These are phyloP conservation scores for Orthosia gracilis DNA, from an alignment of 2,888 invertebrate species.

Conservation along the genomic window DNA sequence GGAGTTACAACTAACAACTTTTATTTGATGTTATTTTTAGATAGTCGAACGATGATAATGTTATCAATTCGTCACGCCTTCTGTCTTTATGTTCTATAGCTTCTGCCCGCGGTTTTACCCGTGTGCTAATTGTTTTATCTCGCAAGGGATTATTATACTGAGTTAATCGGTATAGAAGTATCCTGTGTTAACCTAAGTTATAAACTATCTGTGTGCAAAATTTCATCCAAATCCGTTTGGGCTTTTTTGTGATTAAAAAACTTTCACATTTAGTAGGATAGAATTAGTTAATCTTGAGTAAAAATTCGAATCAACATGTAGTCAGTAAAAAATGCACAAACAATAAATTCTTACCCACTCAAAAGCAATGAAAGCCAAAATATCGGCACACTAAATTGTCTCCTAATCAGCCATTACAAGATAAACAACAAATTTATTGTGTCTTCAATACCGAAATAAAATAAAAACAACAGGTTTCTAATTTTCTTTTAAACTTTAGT, in stretches of 20 bases:
- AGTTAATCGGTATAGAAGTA: no score
- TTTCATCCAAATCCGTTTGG: no score
- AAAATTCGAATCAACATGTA: background rate
- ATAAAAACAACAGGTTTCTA: conserved; percentile 24
- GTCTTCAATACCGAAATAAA: conserved; percentile 30
- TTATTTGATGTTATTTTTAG: background rate
- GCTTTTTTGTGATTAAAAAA: no score
- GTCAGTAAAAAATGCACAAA: conserved; percentile 23
- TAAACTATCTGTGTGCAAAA: no score
- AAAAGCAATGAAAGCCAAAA: conserved; percentile 49
- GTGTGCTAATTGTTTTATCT: no score
- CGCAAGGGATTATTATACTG: no score
- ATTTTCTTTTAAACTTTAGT: conserved; percentile 22
- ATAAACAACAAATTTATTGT: conserved; percentile 41
- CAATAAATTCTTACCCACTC: conserved; percentile 43
- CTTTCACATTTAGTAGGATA: no score
- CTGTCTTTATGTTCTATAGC: background rate
- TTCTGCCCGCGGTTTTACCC: no score
- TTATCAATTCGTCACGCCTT: conserved; percentile 2
- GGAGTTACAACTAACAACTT: conserved; percentile 3
- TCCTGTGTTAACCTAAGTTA: no score
- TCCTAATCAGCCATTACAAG: conserved; percentile 43
- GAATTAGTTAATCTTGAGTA: background rate
- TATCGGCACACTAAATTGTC: conserved; percentile 47
- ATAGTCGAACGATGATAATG: background rate